Evolutionary conservation across 2,888 invertebrate genomes (phyloP).

Genomic region (Cerastis rubricosa): DNA sequence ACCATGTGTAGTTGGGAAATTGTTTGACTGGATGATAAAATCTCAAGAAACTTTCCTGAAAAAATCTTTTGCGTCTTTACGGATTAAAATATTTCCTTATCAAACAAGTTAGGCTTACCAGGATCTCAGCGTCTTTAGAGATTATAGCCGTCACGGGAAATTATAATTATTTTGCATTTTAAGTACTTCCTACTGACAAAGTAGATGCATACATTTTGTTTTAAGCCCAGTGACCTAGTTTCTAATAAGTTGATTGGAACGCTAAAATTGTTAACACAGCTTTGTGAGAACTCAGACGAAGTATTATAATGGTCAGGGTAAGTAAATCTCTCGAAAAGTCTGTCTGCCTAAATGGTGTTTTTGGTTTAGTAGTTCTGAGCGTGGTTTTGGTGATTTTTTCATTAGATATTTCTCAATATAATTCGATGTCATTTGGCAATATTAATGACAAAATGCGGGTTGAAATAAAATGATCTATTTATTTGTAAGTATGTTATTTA

Average conservation of each 20-base stretch:
- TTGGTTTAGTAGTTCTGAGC: not conserved
- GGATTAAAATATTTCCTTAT: constrained; percentile 3
- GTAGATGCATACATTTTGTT: constrained; percentile 35
- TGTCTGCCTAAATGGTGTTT: not conserved
- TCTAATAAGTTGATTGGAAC: constrained; percentile 16
- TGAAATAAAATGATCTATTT: not conserved
- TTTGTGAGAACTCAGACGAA: constrained; percentile 17
- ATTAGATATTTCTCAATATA: not conserved
- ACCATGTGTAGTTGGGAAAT: no score
- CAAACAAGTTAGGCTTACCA: constrained; percentile 15
- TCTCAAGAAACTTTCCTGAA: not conserved
- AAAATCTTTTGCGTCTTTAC: not conserved
- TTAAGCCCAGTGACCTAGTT: constrained; percentile 40
- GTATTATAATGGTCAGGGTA: not conserved
- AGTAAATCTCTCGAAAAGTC: not conserved
- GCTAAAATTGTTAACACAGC: constrained; percentile 11
- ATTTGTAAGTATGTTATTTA: no score
- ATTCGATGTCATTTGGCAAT: not conserved
- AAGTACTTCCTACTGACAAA: constrained; percentile 15
- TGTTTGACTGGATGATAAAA: no score
- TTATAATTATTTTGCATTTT: constrained; percentile 47
- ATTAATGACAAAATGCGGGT: not conserved
- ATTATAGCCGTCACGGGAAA: constrained; percentile 18
- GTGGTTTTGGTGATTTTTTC: no score
- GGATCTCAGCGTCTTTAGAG: not conserved